phyloP scores from a whole-genome alignment of 2,888 invertebrate genomes.

The Drosophila demipolita region DNA sequence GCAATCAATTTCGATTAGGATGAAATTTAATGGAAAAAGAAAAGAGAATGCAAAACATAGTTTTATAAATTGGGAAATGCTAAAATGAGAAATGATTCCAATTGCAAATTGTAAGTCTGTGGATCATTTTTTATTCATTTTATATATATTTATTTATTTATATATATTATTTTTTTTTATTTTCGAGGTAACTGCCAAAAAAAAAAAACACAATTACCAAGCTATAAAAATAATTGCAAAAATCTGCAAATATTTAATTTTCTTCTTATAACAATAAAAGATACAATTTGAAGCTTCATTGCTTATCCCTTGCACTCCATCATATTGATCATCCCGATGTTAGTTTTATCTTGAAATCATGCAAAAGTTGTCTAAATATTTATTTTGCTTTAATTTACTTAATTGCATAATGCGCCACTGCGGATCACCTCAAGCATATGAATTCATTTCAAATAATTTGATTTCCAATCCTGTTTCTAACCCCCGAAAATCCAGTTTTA shows the following conservation, averaged over 20 bases:
- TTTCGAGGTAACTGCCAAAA: not conserved
- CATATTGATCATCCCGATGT: not conserved
- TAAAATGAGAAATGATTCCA: too few species aligned
- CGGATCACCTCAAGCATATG: conserved; percentile 52
- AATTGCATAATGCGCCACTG: conserved; percentile 57
- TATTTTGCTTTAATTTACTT: conserved; percentile 49
- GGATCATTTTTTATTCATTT: too few species aligned
- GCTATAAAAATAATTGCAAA: not conserved
- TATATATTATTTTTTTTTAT: not conserved
- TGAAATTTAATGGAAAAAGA: conserved; percentile 5
- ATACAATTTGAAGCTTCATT: conserved; percentile 1
- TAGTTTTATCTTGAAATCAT: not conserved
- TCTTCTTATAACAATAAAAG: not conserved
- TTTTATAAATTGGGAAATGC: not conserved
- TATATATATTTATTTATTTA: too few species aligned
- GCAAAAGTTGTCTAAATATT: conserved; percentile 50
- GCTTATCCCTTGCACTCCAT: not conserved
- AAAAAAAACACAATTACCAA: not conserved
- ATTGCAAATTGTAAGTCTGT: not conserved
- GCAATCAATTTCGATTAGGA: conserved; percentile 6
- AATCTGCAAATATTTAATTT: not conserved
- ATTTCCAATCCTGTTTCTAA: conserved; percentile 32
- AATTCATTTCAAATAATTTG: conserved; percentile 38
- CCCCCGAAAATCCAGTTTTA: conserved; percentile 45
- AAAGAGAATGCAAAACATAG: not conserved